Conservation (phyloP, 2,113 vertebrate genomes). For the Irena cyanogastra region DNA sequence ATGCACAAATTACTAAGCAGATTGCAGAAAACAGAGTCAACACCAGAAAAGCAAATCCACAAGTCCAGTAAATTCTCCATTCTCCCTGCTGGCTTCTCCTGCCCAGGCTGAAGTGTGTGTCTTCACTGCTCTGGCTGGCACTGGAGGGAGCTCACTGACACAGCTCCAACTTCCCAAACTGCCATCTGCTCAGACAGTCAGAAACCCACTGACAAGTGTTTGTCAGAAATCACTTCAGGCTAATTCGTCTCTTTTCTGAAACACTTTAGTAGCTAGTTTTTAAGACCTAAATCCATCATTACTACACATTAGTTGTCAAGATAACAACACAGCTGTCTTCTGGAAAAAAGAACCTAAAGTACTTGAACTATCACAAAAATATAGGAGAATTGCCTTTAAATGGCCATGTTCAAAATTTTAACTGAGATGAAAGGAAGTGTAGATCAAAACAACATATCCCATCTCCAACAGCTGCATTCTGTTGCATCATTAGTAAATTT, state of each 20-base stretch:
- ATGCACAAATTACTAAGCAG: neutral
- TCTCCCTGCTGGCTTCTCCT: neutral
- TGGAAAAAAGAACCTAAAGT: neutral
- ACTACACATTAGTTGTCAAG: neutral
- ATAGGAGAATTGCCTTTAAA: neutral
- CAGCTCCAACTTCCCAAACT: neutral
- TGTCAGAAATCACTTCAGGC: slow-evolving; percentile 34
- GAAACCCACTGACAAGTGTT: neutral
- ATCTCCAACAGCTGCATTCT: slow-evolving; percentile 14
- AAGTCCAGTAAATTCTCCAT: neutral
- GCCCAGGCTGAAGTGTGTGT: neutral
- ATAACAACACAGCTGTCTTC: slow-evolving; percentile 16
- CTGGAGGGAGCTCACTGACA: neutral
- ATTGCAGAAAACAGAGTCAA: neutral
- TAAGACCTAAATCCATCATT: neutral
- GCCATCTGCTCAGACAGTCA: neutral
- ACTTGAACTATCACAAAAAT: neutral
- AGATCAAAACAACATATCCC: neutral
- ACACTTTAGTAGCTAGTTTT: neutral
- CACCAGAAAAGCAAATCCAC: neutral
- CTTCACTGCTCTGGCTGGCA: neutral
- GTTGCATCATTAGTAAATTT: neutral
- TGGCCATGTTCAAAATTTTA: neutral
- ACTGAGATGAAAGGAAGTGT: neutral
- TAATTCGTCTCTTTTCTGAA: neutral